Evolutionary conservation across 2,797 vertebrate species (phyloP).

Genomic region (Liasis olivaceus): DNA sequence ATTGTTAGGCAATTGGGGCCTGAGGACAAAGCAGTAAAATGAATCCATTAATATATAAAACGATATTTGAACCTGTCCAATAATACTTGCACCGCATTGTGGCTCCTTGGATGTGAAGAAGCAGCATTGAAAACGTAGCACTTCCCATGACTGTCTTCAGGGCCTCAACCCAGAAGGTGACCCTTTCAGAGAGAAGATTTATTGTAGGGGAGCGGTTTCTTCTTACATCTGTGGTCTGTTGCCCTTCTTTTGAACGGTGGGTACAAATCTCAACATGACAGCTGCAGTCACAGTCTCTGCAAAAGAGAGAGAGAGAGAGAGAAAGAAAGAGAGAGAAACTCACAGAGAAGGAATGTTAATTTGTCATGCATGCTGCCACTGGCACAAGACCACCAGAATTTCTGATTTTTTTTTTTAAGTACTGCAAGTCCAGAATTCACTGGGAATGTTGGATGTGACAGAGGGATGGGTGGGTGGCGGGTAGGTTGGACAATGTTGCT

Average conservation of each 20-base stretch:
- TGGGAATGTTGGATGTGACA: background rate
- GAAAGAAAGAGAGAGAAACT: background rate
- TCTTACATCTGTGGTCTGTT: background rate
- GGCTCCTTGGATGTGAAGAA: background rate
- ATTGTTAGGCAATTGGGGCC: background rate
- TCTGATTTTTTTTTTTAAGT: background rate
- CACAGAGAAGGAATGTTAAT: slow-evolving; percentile 3
- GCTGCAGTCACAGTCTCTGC: background rate
- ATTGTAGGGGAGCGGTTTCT: background rate
- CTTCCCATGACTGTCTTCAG: background rate
- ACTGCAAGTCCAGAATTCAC: background rate
- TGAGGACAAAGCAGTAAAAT: background rate
- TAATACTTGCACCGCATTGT: background rate
- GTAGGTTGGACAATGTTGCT: background rate
- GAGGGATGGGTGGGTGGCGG: background rate
- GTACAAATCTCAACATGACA: background rate
- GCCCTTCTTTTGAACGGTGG: background rate
- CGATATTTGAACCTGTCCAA: background rate
- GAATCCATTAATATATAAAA: background rate
- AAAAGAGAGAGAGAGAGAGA: too few relatives aligned
- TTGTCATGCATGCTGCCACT: background rate
- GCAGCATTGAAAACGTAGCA: background rate
- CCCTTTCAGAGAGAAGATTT: background rate
- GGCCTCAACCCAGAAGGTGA: background rate
- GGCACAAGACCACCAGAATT: background rate